Evolutionary conservation across 2,888 invertebrate genomes (phyloP), one percentile per base, ranked within the genome.

Genomic region (Euplagia quadripunctaria): DNA sequence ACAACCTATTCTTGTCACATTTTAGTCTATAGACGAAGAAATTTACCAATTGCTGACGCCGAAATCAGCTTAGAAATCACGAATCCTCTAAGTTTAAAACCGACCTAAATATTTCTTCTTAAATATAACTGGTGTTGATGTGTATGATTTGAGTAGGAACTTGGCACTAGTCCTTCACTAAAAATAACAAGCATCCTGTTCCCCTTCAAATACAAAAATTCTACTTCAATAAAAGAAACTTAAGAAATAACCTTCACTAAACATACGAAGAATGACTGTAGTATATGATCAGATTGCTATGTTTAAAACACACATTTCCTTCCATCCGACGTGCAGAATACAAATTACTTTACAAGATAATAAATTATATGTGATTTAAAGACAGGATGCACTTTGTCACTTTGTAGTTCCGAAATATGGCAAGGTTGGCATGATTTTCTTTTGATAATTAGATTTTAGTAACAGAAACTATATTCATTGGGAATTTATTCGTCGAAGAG

Each of bases 241-340:
- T 70, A 79, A 67, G 73, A 73, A 72, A 70, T 73, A 82, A 74
- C 82, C 82, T 82, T 80, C 81, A 68, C 58, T 31, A 61, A 68
- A 75, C 73, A 75, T 61, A 76, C 61, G 64, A 82, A 68, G 76
- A 80, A 76, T 74, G 68, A 67, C 20, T 42, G 2, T 41, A 58
- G 51, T 64, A 31, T 68, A 71, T 70, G 65, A 81, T 79, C 77
- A 77, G 67, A 81, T 79, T 77, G 70, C 67, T 74, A 70, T 69
- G 71, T 64, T 64, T 71, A 67, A 73, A 79, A 68, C 78, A 74
- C 72, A 61, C 68, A 73, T 79, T 82, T 83, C 81, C 83, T 82
- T 82, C 82, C 81, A 17, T 41, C 69, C 66, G 63, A 41, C 73
- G 69, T 41, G 63, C 12, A 11, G 42, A 52, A 64, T 43, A 61